Evolutionary conservation across 2,888 invertebrate genomes (phyloP).

Genomic region (Gasteruption jaculator): DNA sequence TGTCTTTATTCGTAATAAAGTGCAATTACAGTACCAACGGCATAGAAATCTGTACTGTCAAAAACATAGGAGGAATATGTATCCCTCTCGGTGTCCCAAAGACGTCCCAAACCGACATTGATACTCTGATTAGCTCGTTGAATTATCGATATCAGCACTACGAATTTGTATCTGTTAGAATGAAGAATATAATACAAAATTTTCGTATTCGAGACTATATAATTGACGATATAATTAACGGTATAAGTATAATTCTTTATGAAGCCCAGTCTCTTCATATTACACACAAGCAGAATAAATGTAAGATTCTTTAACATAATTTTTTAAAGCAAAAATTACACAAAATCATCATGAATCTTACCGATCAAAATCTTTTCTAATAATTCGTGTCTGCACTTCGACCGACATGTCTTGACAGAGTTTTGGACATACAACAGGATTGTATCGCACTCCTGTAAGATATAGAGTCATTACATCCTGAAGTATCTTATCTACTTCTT

Average conservation of each 20-base stretch:
- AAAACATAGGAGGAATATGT: slow-evolving; percentile 28
- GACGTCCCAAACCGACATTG: slow-evolving; percentile 23
- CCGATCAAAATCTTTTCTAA: slow-evolving; percentile 34
- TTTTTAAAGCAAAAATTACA: background rate
- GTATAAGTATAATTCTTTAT: too few species aligned
- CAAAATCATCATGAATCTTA: slow-evolving; percentile 19
- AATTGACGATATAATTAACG: too few species aligned
- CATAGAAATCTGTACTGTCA: slow-evolving; percentile 30
- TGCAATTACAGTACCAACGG: slow-evolving; percentile 29
- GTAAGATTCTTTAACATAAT: slow-evolving; percentile 3
- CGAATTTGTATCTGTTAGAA: slow-evolving; percentile 36
- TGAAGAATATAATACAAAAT: too few species aligned
- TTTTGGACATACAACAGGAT: slow-evolving; percentile 23
- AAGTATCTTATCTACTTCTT: slow-evolving; percentile 33
- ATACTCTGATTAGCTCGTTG: slow-evolving; percentile 32
- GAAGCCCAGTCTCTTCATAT: too few species aligned
- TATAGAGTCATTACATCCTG: slow-evolving; percentile 26
- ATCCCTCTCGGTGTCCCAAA: slow-evolving; percentile 36
- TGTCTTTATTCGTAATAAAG: slow-evolving; percentile 38
- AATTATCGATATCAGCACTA: slow-evolving; percentile 33
- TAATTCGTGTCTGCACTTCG: slow-evolving; percentile 30
- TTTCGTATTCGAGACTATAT: too few species aligned
- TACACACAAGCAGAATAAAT: too few species aligned
- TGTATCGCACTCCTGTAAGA: slow-evolving; percentile 28
- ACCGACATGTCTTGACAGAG: slow-evolving; percentile 31